These are phyloP conservation scores for Scarus forsteni DNA, from an alignment of 2,797 vertebrate genomes.

Conservation along the genomic window DNA sequence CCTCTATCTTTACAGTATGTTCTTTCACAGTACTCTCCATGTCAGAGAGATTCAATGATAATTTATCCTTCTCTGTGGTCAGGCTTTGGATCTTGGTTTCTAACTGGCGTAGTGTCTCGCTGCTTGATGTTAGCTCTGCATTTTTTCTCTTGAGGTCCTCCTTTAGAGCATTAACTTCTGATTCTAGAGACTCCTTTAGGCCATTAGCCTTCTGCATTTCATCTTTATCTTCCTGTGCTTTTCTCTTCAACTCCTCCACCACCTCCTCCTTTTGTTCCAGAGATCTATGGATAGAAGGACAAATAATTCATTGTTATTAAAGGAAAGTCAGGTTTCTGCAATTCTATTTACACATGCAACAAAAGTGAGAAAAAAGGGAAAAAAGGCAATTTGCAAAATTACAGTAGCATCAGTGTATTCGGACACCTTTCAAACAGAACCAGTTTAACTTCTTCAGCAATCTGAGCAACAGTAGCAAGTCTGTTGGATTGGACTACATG, in stretches of 20 bases:
- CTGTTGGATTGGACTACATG: no score
- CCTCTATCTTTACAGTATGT: constrained; percentile 69
- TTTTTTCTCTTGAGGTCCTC: constrained; percentile 83
- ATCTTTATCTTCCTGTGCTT: constrained; percentile 62
- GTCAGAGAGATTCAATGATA: constrained; percentile 75
- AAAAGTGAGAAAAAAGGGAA: no score
- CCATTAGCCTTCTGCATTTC: constrained; percentile 54
- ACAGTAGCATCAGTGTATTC: no score
- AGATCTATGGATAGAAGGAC: constrained; percentile 29
- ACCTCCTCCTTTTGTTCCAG: constrained; percentile 83
- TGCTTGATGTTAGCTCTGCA: constrained; percentile 77
- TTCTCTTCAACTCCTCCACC: constrained; percentile 69
- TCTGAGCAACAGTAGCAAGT: no score
- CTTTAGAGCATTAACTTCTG: constrained; percentile 74
- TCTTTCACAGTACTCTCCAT: constrained; percentile 78
- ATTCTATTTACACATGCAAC: no score
- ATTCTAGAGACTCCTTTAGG: constrained; percentile 75
- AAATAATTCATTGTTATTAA: no score
- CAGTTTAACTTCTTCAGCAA: no score
- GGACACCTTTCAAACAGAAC: no score
- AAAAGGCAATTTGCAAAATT: no score
- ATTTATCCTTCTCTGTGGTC: constrained; percentile 79
- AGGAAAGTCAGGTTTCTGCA: no score
- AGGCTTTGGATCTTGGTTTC: constrained; percentile 84
- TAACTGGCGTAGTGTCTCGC: constrained; percentile 79